Evolutionary conservation across 2,888 invertebrate species (phyloP), one percentile per base, ranked within the genome.

Genomic region (Oxyteleia sp.): DNA sequence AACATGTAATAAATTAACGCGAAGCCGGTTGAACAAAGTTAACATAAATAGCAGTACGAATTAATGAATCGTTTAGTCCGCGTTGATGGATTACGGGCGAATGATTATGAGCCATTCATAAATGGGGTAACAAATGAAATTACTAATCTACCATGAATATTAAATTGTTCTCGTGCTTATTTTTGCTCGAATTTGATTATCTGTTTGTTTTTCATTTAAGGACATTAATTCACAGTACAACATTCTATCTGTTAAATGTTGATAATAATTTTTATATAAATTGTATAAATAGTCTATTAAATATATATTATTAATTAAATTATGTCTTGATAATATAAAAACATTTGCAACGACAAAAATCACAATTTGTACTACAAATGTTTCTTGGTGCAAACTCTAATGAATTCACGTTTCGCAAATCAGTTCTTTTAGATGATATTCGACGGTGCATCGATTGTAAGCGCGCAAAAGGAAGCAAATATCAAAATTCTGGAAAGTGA

Each of bases 401-500:
- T 45, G 26, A 26, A 26, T 26, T 26, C 26, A 26, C 5, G 26
- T 26, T 26, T 26, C 13, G 13, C 41, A 13, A 41, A 41, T 41
- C 11, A 35, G 18, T 51, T 51, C 13, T 38, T 51, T 16, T 51
- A 23, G 16, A 16, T 16, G 20, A 45, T 38, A 23, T 57, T 68
- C 43, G 23, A 18, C n/a, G 10, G 18, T n/a, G n/a, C n/a, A n/a
- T n/a, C n/a, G n/a, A n/a, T n/a, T n/a, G n/a, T n/a, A n/a, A n/a
- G n/a, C n/a, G 3, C 29, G 8, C 51, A 45, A 53, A 75, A 64
- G 55, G 32, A 66, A 75, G 29, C 41, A 66, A 75, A 66, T 43
- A 75, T 75, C 49, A 66, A 66, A 61, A 75, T 51, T 63, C 59
- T 59, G 38, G 29, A 41, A 16, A 63, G 29, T 32, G 72, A 63